Conservation (phyloP, 2,888 invertebrate genomes). For the Agriopis marginaria region DNA sequence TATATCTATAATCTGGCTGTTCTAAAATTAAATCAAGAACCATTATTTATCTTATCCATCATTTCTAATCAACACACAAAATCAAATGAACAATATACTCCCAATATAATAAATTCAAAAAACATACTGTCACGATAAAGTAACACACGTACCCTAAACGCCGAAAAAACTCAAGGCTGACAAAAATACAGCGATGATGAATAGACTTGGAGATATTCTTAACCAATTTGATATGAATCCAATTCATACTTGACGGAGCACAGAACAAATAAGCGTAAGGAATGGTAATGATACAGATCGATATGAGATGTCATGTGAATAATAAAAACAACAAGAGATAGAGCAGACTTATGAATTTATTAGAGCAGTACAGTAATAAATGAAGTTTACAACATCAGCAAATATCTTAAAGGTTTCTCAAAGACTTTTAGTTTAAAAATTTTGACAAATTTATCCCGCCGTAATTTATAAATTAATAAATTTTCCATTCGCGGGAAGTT, state of each 20-base stretch:
- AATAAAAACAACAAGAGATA: constrained; percentile 47
- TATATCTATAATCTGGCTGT: too few relatives aligned
- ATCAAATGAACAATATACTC: constrained; percentile 15
- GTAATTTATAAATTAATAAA: too few relatives aligned
- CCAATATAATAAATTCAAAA: background rate
- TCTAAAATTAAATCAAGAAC: too few relatives aligned
- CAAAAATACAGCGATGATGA: constrained; percentile 37
- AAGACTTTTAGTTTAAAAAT: too few relatives aligned
- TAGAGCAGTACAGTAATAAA: constrained; percentile 6
- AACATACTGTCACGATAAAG: constrained; percentile 3
- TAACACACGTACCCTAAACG: constrained; percentile 16
- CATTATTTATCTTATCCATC: constrained; percentile 5
- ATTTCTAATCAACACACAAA: constrained; percentile 15
- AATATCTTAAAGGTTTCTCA: background rate
- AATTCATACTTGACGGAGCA: constrained; percentile 53
- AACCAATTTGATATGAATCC: constrained; percentile 38
- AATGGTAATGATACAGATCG: constrained; percentile 57
- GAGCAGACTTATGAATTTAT: constrained; percentile 11
- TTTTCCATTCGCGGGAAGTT: too few relatives aligned
- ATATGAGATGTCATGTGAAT: constrained; percentile 61
- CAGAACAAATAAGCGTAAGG: constrained; percentile 46
- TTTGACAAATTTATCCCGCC: too few relatives aligned
- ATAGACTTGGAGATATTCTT: constrained; percentile 33
- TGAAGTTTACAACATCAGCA: background rate
- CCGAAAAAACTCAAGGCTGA: constrained; percentile 14